A percentile compares a stretch with the other conserved stretches of the same genome.
phyloP scores from a whole-genome alignment of 1,140 invertebrate genomes.

The Andricus grossulariae region DNA sequence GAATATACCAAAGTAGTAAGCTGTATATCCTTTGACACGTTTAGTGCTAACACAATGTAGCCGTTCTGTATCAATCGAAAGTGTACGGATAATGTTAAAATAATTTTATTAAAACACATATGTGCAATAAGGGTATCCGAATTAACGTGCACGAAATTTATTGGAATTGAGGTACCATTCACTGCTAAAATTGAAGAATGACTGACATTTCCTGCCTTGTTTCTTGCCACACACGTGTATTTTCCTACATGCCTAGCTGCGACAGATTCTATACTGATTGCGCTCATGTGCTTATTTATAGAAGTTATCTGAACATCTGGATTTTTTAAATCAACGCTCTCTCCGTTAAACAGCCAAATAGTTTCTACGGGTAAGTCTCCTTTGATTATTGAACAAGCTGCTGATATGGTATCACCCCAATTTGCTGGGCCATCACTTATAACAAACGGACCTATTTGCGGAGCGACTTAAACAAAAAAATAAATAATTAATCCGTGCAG shows the following conservation, averaged over 20 bases:
- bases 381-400: constrained; percentile 85
- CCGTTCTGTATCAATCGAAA: constrained; percentile 43
- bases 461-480: constrained; percentile 59
- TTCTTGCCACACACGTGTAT: constrained; percentile 88
- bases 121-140: constrained; percentile 38
- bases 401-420: constrained; percentile 86
- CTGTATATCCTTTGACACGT: not conserved
- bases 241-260: constrained; percentile 85
- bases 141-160: constrained; percentile 43
- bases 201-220: constrained; percentile 83
- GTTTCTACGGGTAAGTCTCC: constrained; percentile 87
- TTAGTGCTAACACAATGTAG: constrained; percentile 22
- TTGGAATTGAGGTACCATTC: constrained; percentile 78
- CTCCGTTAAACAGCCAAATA: constrained; percentile 86
- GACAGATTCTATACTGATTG: constrained; percentile 87
- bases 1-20: not conserved
- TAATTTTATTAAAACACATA: constrained; percentile 26
- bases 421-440: constrained; percentile 88
- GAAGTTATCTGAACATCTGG: constrained; percentile 84
- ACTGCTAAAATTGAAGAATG: constrained; percentile 83
- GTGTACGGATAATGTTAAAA: constrained; percentile 36
- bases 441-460: constrained; percentile 85
- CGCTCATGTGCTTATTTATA: constrained; percentile 86
- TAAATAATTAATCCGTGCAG: not conserved
- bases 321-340: constrained; percentile 77